Base-by-base conservation (phyloP, 2,888 invertebrate species). In the Phytoseiulus persimilis region DNA sequence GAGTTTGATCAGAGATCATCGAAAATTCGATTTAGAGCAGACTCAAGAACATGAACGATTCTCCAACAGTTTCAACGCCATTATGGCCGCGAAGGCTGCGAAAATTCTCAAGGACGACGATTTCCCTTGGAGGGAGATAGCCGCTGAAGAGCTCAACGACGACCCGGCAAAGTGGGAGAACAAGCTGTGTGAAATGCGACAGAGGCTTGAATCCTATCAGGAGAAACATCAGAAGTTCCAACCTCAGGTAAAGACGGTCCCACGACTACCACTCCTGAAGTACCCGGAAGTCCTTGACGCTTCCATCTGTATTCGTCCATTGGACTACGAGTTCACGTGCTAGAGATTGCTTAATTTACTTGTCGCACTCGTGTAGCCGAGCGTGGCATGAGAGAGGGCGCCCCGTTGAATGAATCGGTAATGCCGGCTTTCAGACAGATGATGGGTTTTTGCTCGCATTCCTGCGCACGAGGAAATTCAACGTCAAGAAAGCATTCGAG, bases 371-470 rank as follows among this genome's bases (percentile, higher is more conserved):
- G 65, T 18, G 18, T 65, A 65, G 2, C 65, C 28, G 2, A 2
- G 28, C 2, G 18, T 65, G 28, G 9, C 23, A 28, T 65, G 23
- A 18, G 18, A 14, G 65, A 65, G 18, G 5, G n/a, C n/a, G n/a
- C n/a, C n/a, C 2, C 18, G 18, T 14, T 2, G 18, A 65, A 65
- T 65, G 65, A 65, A 23, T 28, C 14, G 65, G 1, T 28, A 1
- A 18, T 1, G 18, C 1, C 65, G 65, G 18, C 0, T 87, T 90
- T 11, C 89, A 90, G 32, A 83, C 83, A 3, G 90, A 90, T 33
- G 90, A 90, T 33, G 45, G 90, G 18, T 90, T 89, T 46, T 31
- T 90, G 46, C 45, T 90, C 23, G 83, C 90, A 1, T 90, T 90
- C 31, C 89, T 90, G 0, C 83, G 90, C 14, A 90, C 90, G 9